Evolutionary conservation across 2,113 vertebrate species (phyloP).

Genomic region (Sylvilagus bachmani): DNA sequence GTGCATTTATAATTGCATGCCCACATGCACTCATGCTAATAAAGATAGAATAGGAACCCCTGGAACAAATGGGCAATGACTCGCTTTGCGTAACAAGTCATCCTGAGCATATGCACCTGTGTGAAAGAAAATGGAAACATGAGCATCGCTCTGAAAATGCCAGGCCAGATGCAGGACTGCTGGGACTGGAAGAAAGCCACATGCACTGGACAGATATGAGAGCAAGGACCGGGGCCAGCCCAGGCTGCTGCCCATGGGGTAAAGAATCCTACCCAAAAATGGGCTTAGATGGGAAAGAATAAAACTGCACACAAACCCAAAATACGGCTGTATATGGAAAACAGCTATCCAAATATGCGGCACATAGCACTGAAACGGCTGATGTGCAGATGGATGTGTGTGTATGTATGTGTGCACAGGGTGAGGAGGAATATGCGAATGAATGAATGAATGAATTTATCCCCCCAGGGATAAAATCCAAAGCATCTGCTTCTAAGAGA

Average conservation of each 20-base stretch:
- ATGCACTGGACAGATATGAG: neutral
- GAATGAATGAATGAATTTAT: slow-evolving; percentile 82
- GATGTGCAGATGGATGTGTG: neutral
- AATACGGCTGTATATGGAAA: neutral
- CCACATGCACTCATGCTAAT: neutral
- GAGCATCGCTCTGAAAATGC: neutral
- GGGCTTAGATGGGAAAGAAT: neutral
- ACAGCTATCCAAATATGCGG: neutral
- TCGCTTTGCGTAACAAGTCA: neutral
- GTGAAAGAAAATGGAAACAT: slow-evolving; percentile 24
- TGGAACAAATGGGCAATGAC: neutral
- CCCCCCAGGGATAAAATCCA: slow-evolving; percentile 86
- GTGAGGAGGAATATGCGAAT: slow-evolving; percentile 19
- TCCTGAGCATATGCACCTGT: neutral
- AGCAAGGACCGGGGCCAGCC: neutral
- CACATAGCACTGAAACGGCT: neutral
- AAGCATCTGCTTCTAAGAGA: slow-evolving; percentile 87
- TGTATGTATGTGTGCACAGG: neutral
- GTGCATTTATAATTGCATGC: neutral
- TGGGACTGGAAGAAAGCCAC: neutral
- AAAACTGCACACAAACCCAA: neutral
- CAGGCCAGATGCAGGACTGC: neutral
- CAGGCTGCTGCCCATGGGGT: neutral
- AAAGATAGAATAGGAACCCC: slow-evolving; percentile 13
- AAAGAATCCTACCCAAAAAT: neutral